phyloP scores from a whole-genome alignment of 92 coral and sea anemone species.

The Pocillopora grandis region DNA sequence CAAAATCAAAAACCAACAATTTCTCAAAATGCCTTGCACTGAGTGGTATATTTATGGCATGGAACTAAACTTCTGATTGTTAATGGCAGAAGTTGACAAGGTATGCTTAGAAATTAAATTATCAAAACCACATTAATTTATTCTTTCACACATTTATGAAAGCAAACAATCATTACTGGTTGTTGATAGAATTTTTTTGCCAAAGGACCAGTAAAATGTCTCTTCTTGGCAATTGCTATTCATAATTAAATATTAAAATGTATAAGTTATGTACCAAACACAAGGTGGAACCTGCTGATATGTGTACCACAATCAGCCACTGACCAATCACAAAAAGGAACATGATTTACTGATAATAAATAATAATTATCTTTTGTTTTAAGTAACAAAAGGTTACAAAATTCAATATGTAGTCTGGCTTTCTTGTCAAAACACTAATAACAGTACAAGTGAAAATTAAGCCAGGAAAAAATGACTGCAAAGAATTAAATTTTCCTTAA shows the following conservation, averaged over 20 bases:
- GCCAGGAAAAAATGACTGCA: no score
- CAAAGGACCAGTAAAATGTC: conserved; percentile 1
- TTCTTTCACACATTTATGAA: neutral
- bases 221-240: conserved; percentile 12
- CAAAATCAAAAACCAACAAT: neutral
- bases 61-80: neutral
- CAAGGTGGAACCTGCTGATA: conserved; percentile 24
- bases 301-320: conserved; percentile 22
- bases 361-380: no score
- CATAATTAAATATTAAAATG: conserved; percentile 30
- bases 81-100: neutral
- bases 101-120: neutral
- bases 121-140: neutral
- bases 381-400: no score
- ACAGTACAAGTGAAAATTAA: no score
- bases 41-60: neutral
- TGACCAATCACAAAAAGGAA: neutral
- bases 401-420: no score
- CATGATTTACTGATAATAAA: neutral
- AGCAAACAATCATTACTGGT: conserved; percentile 10
- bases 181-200: neutral
- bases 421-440: no score
- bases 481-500: no score
- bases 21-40: neutral
- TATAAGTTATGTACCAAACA: conserved; percentile 8